Evolutionary conservation across 2,113 vertebrate genomes (phyloP).

Genomic region (Mesoclemmys tuberculata): DNA sequence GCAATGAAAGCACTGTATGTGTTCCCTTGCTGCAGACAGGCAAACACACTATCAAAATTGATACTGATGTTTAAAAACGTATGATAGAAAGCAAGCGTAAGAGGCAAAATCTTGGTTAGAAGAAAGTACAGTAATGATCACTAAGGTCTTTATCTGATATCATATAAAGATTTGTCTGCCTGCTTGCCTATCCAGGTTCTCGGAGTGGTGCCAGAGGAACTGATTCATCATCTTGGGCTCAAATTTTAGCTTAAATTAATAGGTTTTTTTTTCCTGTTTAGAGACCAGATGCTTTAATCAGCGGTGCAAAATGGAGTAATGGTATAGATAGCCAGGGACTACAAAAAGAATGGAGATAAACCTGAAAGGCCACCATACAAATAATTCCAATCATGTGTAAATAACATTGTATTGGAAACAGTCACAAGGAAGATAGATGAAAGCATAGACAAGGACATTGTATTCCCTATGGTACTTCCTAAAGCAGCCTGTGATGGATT

Average conservation of each 20-base stretch:
- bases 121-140: neutral
- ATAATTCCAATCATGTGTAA: neutral
- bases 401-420: neutral
- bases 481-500: neutral
- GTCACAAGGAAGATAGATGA: neutral
- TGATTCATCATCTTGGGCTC: neutral
- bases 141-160: neutral
- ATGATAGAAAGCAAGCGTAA: neutral
- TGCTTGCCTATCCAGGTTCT: neutral
- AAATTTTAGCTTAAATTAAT: neutral
- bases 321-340: neutral
- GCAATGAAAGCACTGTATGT: neutral
- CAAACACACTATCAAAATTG: accelerated
- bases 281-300: neutral
- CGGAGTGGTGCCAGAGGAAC: neutral
- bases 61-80: neutral
- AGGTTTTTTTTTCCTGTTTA: neutral
- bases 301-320: neutral
- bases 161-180: neutral
- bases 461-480: neutral
- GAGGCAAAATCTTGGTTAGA: accelerated
- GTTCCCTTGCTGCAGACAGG: neutral
- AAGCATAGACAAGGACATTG: neutral
- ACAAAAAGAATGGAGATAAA: neutral
- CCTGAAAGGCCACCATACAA: neutral